Evolutionary conservation across 2,113 vertebrate species (phyloP).

Genomic region (Hippocampus comes): DNA sequence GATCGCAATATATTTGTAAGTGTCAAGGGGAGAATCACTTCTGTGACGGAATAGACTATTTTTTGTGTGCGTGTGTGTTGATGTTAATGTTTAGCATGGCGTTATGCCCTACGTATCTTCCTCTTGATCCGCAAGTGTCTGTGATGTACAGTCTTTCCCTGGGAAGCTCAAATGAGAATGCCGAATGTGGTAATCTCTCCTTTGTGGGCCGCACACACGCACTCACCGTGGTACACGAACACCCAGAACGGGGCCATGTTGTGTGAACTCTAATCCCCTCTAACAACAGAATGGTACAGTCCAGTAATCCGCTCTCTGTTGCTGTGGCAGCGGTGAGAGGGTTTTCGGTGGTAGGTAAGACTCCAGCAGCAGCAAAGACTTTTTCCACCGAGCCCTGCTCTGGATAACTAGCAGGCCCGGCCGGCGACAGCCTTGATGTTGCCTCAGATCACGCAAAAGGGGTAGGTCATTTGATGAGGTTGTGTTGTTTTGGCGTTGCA

Average conservation of each 20-base stretch:
- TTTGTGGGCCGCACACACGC: conserved; percentile 64
- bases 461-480: conserved; percentile 64
- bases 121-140: conserved; percentile 5
- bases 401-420: conserved; percentile 67
- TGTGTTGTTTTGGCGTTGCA: conserved; percentile 17
- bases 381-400: conserved; percentile 63
- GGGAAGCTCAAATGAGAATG: conserved; percentile 63
- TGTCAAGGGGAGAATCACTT: neutral
- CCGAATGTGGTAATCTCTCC: conserved; percentile 72
- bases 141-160: conserved; percentile 30
- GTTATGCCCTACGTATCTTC: conserved; percentile 1
- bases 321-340: conserved; percentile 82
- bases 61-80: neutral
- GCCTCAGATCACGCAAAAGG: conserved; percentile 61
- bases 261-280: conserved; percentile 80
- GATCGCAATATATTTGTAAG: neutral
- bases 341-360: conserved; percentile 77
- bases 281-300: conserved; percentile 81
- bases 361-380: conserved; percentile 61
- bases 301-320: conserved; percentile 86
- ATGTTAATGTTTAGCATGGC: conserved; percentile 2
- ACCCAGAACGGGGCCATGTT: conserved; percentile 74
- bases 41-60: neutral
- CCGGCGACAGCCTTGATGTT: conserved; percentile 50
- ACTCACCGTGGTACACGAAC: conserved; percentile 49